Base-by-base conservation (phyloP, 2,113 vertebrate species). In the Benitochromis conjunctus region DNA sequence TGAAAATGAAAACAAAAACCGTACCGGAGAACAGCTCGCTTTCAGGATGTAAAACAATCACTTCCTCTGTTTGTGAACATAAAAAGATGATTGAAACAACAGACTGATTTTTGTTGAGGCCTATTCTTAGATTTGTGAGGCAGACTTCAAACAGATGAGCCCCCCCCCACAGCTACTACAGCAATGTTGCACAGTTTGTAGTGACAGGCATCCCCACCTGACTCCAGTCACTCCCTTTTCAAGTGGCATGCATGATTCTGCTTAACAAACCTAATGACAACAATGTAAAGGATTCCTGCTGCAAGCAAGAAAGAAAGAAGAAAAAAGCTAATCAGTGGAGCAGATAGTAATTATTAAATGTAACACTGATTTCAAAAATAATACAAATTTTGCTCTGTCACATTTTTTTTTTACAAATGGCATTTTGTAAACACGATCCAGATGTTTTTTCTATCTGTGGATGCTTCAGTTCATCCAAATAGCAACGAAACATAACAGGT, bases 1-100 rank as follows among this genome's bases (percentile, higher is more conserved):
- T 82, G 29, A 78, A 84, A 82, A 91, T 86, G 34, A 83, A 83
- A 92, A 87, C 21, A 21, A 66, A 82, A 87, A 9, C 41, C 13
- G 38, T 60, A 19, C 34, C 2, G 16, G 29, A 34, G 48, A 71
- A 74, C 29, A 79, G 29, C 51, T 64, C 55, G 69, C 83, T 79
- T 29, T 69, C 74, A 85, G 91, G 84, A 64, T 83, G 51, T 77
- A 13, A 88, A 92, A 94, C 48, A 78, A 71, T 80, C 89, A 62
- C 88, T 48, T 79, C 76, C 53, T 51, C 88, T 87, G 79, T 51
- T 62, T 41, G 41, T 60, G 80, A 51, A 36, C 55, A 26, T 79
- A 90, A 85, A 46, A 57, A 43, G 74, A 82, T 3, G 56, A 55
- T 82, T 53, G 43, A 90, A 81, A 82, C 41, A 2, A 84, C 56